Conservation (phyloP, 37 sponge, comb jelly and placozoan species). For the Cladorhizidae sp. region DNA sequence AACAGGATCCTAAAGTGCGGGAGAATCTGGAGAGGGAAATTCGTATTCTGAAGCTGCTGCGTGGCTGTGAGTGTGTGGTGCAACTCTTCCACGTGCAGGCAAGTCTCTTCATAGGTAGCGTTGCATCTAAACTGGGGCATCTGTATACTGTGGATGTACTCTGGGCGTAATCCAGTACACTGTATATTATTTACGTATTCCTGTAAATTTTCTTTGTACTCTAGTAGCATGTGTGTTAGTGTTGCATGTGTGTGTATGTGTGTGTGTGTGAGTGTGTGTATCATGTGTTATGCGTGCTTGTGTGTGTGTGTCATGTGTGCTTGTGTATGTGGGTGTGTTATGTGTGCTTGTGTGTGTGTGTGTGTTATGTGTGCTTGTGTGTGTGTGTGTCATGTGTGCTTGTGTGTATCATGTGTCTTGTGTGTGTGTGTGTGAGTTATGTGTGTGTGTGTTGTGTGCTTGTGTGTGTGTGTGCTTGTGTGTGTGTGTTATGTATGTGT, state of each 20-base stretch:
- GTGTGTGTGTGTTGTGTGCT: too few relatives aligned
- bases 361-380: too few relatives aligned
- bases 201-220: background rate
- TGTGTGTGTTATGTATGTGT: too few relatives aligned
- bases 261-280: background rate
- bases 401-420: too few relatives aligned
- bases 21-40: conserved; percentile 90
- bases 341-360: too few relatives aligned
- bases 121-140: background rate
- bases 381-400: too few relatives aligned
- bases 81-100: conserved; percentile 71
- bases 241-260: background rate
- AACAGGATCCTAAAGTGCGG: conserved; percentile 81
- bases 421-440: too few relatives aligned
- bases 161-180: background rate
- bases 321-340: too few relatives aligned
- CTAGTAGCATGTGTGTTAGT: too few relatives aligned
- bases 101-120: background rate
- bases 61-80: conserved; percentile 73
- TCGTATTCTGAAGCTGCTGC: conserved; percentile 61
- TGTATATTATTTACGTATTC: background rate
- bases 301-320: too few relatives aligned
- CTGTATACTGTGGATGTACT: background rate
- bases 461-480: too few relatives aligned
- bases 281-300: too few relatives aligned